A percentile compares a stretch with the other conserved stretches of the same genome.
Conservation (phyloP, 2,113 vertebrate genomes). For the Oreochromis spilurus region DNA sequence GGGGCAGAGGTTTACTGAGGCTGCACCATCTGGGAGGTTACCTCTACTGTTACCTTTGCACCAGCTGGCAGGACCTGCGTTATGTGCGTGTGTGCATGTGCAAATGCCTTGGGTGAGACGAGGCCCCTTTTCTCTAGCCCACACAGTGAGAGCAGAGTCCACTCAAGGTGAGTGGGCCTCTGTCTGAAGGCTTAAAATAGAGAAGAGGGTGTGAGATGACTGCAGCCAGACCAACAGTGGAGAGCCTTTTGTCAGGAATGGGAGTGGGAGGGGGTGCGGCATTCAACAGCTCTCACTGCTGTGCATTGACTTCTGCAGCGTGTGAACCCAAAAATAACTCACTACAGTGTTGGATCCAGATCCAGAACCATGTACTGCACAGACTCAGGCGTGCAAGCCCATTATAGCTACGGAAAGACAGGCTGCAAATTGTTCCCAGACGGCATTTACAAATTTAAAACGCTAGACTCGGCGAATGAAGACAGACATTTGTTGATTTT, state of each 20-base stretch:
- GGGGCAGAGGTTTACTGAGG: conserved; percentile 2
- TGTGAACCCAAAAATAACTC: conserved; percentile 49
- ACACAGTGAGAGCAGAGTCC: conserved; percentile 49
- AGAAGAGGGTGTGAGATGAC: conserved; percentile 47
- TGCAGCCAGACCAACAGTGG: conserved; percentile 25
- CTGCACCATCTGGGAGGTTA: background rate
- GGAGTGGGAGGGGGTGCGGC: background rate
- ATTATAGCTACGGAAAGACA: background rate
- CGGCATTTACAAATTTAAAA: background rate
- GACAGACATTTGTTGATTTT: background rate
- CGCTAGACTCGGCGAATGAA: background rate
- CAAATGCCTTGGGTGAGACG: conserved; percentile 5
- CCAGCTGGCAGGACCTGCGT: conserved; percentile 42
- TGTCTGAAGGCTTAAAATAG: conserved; percentile 66
- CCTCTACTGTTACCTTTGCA: conserved; percentile 50
- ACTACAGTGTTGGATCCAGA: background rate
- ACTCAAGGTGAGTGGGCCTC: conserved; percentile 21
- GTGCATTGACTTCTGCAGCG: conserved; percentile 23
- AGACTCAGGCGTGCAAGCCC: background rate
- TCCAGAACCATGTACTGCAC: background rate
- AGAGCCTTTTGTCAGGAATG: conserved; percentile 35
- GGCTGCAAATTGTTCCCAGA: background rate
- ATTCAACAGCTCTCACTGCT: conserved; percentile 21
- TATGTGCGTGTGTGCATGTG: conserved; percentile 17
- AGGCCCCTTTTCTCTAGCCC: conserved; percentile 31